Conservation (phyloP, 2,888 invertebrate genomes). For the Halictus ligatus region DNA sequence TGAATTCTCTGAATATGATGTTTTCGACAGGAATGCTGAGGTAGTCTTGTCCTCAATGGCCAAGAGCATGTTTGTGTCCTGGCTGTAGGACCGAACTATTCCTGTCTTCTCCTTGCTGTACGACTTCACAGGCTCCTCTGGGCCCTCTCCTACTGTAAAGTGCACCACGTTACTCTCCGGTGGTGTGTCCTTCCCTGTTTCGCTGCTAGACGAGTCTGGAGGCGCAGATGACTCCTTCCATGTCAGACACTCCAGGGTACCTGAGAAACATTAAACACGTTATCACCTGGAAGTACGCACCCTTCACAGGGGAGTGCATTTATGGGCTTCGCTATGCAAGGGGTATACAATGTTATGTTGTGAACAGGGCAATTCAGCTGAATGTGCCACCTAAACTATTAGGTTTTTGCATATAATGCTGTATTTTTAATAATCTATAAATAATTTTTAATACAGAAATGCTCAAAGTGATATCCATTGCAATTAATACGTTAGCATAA, state of each 20-base stretch:
- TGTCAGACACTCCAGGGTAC: slow-evolving; percentile 76
- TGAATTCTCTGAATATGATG: slow-evolving; percentile 85
- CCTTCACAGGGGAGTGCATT: not conserved
- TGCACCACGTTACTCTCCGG: slow-evolving; percentile 79
- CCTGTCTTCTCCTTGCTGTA: slow-evolving; percentile 55
- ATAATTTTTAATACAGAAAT: no score
- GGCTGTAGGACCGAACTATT: slow-evolving; percentile 85
- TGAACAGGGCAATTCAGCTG: not conserved
- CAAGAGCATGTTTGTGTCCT: slow-evolving; percentile 84
- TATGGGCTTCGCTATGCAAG: not conserved
- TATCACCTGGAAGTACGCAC: not conserved
- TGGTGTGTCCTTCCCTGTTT: slow-evolving; percentile 85
- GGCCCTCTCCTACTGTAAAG: slow-evolving; percentile 79
- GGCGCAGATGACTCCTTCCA: slow-evolving; percentile 85
- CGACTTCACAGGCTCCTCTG: slow-evolving; percentile 60
- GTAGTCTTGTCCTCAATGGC: slow-evolving; percentile 69
- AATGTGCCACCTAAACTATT: no score
- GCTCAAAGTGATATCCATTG: no score
- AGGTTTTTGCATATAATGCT: no score
- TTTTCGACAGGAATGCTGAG: slow-evolving; percentile 83
- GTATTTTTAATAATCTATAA: no score
- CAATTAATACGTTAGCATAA: no score
- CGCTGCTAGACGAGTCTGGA: slow-evolving; percentile 86
- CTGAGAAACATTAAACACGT: slow-evolving; percentile 70
- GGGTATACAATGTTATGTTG: not conserved